Percentiles rank a stretch among this genome's conserved stretches.
Evolutionary conservation across 2,888 invertebrate species (phyloP).

Genomic region (Eledone cirrhosa): DNA sequence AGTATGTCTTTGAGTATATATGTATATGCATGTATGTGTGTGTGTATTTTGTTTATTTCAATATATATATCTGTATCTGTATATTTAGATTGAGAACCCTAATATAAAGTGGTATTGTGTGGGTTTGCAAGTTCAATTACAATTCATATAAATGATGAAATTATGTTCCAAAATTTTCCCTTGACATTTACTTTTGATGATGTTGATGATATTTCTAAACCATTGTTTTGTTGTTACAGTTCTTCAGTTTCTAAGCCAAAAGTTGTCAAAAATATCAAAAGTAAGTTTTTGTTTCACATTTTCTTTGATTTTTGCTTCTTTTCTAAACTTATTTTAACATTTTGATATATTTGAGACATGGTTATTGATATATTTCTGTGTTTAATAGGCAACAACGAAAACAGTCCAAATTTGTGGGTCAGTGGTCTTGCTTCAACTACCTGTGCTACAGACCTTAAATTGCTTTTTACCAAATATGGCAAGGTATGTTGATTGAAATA

Average conservation of each 20-base stretch:
- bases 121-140: too few relatives aligned
- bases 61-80: too few relatives aligned
- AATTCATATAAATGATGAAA: too few relatives aligned
- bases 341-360: background rate
- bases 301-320: background rate
- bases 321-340: background rate
- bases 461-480: constrained; percentile 89
- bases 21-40: too few relatives aligned
- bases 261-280: background rate
- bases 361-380: background rate
- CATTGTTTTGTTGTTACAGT: too few relatives aligned
- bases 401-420: constrained; percentile 83
- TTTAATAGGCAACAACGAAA: constrained; percentile 22
- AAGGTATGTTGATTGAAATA: constrained; percentile 74
- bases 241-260: background rate
- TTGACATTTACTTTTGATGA: too few relatives aligned
- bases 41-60: too few relatives aligned
- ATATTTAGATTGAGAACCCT: too few relatives aligned
- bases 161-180: too few relatives aligned
- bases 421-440: constrained; percentile 91
- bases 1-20: too few relatives aligned
- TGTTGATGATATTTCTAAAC: too few relatives aligned
- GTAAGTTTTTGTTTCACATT: background rate
- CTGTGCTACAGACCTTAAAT: constrained; percentile 92
- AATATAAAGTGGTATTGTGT: too few relatives aligned